Base-by-base conservation (phyloP, 2,888 invertebrate species). In the Nysson spinosus region DNA sequence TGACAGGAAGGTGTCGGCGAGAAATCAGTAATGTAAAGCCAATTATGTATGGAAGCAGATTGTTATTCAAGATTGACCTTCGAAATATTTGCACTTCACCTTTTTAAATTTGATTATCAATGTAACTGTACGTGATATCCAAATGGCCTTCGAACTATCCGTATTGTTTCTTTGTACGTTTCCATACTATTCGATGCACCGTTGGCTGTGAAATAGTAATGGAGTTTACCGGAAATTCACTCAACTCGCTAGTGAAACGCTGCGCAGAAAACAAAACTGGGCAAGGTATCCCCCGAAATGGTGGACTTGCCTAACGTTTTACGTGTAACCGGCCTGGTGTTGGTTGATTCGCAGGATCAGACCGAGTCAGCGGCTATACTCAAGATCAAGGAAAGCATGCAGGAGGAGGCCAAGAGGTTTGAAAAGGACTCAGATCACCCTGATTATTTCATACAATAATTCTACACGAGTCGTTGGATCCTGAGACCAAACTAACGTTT, bases 381-480 rank as follows among this genome's bases (percentile, higher is more conserved):
- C 91, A 99, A 99, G 93, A 99, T 99, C 89, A 99, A 99, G 92
- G 98, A 98, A 91, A 97, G 97, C 92, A 98, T 99, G 97, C 98
- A 99, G 90, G 98, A 99, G 89, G 99, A 99, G 90, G 98, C 98
- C 88, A 98, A 98, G 92, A 94, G 98, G 90, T 97, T 97, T 91
- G 97, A 97, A 90, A 97, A 97, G 92, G 97, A 97, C 90, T 95
- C 96, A 82, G 97, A 97, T 89, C 96, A 96, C 89, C 96, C 96
- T 87, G 96, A 97, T 90, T 97, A 96, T 91, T 97, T 96, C 90
- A 96, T 97, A 96, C 96, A 95, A 94, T 96, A 95, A 93, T 83
- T 83, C 79, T 80, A 77, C 77, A 78, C 77, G 80, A 80, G 72
- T 83, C 79, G 79, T 78, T 79, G 81, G 80, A 79, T 72, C 76